Base-by-base conservation (phyloP, 2,888 invertebrate genomes). In the Myopa testacea region DNA sequence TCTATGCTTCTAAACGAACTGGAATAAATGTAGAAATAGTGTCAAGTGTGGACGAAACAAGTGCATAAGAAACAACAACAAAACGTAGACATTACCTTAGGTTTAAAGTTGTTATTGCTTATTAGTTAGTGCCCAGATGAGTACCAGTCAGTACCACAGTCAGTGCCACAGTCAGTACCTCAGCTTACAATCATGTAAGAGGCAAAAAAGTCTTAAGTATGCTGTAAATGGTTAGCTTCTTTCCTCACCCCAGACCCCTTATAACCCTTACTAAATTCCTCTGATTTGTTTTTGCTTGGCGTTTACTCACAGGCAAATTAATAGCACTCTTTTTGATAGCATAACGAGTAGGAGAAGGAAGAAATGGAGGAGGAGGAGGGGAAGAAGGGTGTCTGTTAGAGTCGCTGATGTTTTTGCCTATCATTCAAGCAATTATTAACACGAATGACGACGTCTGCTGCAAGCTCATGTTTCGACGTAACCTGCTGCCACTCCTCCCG, bases 391-490 rank as follows among this genome's bases (percentile, higher is more conserved):
- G 55, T n/a, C 55, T 55, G 55, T n/a, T 55, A n/a, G 55, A 55
- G 1, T 14, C 8, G 55, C 55, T 55, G 55, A 55, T 12, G 52
- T 65, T 65, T 63, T 40, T 65, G 74, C 74, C 26, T 74, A 65
- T 65, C 63, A 74, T 52, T 74, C 63, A 63, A 50, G 26, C 65
- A 74, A 74, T 74, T 74, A 74, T 74, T 65, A 74, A 65, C 26
- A 74, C 74, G 74, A 45, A 65, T 74, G 50, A 62, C 63, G 52
- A 19, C 74, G 40, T 14, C 62, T 26, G 50, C 38, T 74, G 74
- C 65, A 63, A 65, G 63, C 62, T 74, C 74, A 74, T 63, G 74
- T 74, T 74, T 37, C 60, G n/a, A 50, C 69, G 50, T 26, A 12
- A 19, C 67, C 5, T 55, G 55, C 55, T 45, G 1, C n/a, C n/a